Percentiles rank a stretch among this genome's conserved stretches.
These are phyloP conservation scores for Lepus oiostolus DNA, from an alignment of 2,797 vertebrate genomes.

Conservation along the genomic window DNA sequence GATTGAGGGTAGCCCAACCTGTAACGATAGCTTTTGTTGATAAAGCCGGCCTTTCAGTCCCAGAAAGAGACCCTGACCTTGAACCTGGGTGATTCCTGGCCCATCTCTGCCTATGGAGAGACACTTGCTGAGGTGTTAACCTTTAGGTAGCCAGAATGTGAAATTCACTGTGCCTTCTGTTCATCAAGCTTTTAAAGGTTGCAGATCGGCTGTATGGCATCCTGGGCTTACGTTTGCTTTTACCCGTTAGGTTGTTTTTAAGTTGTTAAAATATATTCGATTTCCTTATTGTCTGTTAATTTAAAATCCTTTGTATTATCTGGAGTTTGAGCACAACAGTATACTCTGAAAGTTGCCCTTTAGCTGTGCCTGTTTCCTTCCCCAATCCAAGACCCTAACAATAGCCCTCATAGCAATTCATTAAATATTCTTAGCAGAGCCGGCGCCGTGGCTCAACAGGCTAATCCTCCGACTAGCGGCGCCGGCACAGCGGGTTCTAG, in stretches of 20 bases:
- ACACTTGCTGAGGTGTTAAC: background rate
- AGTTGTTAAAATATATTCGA: background rate
- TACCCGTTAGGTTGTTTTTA: background rate
- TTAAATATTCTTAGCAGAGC: conserved; percentile 36
- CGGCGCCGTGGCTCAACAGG: no score
- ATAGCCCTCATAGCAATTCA: background rate
- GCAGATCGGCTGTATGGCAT: background rate
- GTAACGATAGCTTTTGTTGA: background rate
- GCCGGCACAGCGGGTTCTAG: no score
- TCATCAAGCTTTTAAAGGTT: background rate
- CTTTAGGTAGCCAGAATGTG: background rate
- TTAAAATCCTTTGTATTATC: background rate
- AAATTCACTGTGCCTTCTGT: background rate
- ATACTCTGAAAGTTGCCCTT: background rate
- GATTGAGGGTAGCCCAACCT: background rate
- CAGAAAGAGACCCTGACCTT: conserved; percentile 15
- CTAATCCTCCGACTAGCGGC: no score
- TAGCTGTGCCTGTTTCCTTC: background rate
- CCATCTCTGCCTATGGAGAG: background rate
- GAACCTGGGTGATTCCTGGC: background rate
- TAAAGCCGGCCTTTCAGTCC: background rate
- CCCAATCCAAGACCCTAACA: background rate
- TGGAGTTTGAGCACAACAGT: background rate
- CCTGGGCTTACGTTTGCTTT: background rate
- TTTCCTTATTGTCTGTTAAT: background rate